A percentile compares a stretch with the other conserved stretches of the same genome.
Conservation (phyloP, 2,888 invertebrate species). For the Diarsia brunnea region DNA sequence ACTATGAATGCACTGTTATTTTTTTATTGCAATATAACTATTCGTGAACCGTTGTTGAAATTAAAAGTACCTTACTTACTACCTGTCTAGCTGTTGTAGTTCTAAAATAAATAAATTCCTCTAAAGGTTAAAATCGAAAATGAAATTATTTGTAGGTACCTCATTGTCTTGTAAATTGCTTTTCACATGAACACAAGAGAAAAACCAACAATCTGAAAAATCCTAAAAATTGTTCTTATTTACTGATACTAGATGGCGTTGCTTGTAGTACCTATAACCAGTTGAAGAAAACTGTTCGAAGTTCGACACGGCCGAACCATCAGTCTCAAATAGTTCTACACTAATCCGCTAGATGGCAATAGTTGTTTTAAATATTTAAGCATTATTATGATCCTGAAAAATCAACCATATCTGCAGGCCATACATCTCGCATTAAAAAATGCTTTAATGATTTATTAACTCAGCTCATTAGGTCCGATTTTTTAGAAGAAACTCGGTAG, state of each 20-base stretch:
- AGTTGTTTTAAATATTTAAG: not conserved
- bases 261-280: not conserved
- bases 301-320: not conserved
- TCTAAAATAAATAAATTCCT: not conserved
- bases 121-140: not conserved
- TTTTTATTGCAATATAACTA: not conserved
- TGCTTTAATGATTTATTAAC: not conserved
- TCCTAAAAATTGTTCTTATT: not conserved
- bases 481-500: no score
- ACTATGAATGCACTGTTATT: not conserved
- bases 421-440: not conserved
- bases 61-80: not conserved
- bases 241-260: constrained; percentile 17
- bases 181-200: not conserved
- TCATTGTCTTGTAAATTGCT: not conserved
- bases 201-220: not conserved
- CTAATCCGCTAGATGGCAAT: constrained; percentile 21
- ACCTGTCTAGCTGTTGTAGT: not conserved
- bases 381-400: not conserved
- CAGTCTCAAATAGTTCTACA: not conserved
- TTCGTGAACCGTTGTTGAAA: not conserved
- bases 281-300: no score
- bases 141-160: not conserved
- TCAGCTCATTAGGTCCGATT: no score
- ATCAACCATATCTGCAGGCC: not conserved